A percentile compares a stretch with the other conserved stretches of the same genome.
Conservation (phyloP, 2,797 vertebrate genomes). For the Phrynocephalus guinanensis region DNA sequence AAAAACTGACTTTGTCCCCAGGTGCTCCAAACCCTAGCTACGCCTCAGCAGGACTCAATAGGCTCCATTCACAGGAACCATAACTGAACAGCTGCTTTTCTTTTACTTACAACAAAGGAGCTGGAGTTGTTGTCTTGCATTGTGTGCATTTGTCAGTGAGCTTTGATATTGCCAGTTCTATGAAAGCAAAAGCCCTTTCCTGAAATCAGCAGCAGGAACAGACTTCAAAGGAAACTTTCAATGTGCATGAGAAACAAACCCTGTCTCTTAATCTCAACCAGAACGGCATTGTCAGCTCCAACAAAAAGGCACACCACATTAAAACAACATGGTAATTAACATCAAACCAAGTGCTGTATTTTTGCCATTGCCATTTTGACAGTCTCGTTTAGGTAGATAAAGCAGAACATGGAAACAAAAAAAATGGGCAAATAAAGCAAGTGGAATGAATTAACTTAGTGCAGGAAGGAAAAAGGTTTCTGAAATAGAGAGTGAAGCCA, state of each 20-base stretch:
- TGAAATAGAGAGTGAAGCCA: constrained; percentile 45
- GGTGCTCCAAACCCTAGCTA: too few species aligned
- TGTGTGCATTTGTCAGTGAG: constrained; percentile 1
- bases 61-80: constrained; percentile 28
- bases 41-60: neutral
- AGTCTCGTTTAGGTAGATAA: constrained; percentile 47
- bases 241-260: constrained; percentile 33
- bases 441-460: constrained; percentile 15
- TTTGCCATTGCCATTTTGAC: neutral
- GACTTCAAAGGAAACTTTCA: constrained; percentile 18
- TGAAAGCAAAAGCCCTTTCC: constrained; percentile 26
- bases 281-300: constrained; percentile 42
- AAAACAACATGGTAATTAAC: constrained; percentile 59
- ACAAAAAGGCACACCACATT: constrained; percentile 51
- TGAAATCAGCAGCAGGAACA: neutral
- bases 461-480: constrained; percentile 44
- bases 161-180: constrained; percentile 40
- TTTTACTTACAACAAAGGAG: constrained; percentile 39
- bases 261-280: constrained; percentile 52
- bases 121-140: constrained; percentile 17
- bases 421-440: neutral
- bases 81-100: constrained; percentile 39
- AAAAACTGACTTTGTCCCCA: too few species aligned
- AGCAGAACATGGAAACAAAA: constrained; percentile 48
- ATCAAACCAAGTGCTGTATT: constrained; percentile 23